These are phyloP conservation scores for Hirtodrosophila cameraria DNA, from an alignment of 2,888 invertebrate species.

Conservation along the genomic window DNA sequence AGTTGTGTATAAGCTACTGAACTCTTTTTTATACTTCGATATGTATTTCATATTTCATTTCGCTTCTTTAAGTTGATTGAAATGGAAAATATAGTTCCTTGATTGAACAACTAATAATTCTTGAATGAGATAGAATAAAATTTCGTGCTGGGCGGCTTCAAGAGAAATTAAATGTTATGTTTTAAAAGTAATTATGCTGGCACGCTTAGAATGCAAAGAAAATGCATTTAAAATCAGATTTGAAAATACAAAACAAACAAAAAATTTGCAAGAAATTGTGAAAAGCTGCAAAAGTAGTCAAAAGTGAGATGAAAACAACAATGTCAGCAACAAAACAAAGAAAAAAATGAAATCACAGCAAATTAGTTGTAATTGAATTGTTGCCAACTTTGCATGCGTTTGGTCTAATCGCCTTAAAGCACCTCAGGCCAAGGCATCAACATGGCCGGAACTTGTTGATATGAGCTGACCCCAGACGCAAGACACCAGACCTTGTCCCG, in stretches of 20 bases:
- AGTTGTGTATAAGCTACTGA: not conserved
- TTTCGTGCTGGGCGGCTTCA: too few species aligned
- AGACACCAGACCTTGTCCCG: slow-evolving; percentile 12
- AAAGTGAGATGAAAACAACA: too few species aligned
- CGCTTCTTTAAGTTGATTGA: too few species aligned
- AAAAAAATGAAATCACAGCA: slow-evolving; percentile 68
- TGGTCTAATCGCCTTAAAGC: slow-evolving; percentile 66
- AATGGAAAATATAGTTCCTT: too few species aligned
- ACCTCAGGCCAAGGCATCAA: slow-evolving; percentile 12
- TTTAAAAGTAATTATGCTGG: too few species aligned
- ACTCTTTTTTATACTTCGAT: not conserved
- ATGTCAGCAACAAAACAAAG: not conserved
- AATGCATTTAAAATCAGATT: not conserved
- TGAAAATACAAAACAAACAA: slow-evolving; percentile 45
- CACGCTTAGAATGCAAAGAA: not conserved
- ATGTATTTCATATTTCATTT: too few species aligned
- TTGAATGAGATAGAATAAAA: too few species aligned
- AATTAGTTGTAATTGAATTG: slow-evolving; percentile 78
- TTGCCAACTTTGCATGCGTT: slow-evolving; percentile 36
- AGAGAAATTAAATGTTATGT: too few species aligned
- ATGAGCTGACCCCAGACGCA: slow-evolving; percentile 25
- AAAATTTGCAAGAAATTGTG: slow-evolving; percentile 7
- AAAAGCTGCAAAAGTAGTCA: not conserved
- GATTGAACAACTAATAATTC: too few species aligned
- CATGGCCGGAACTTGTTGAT: slow-evolving; percentile 66